Evolutionary conservation across 2,113 vertebrate species (phyloP), one percentile per base, ranked within the genome.

Genomic region (Lepus timidus): DNA sequence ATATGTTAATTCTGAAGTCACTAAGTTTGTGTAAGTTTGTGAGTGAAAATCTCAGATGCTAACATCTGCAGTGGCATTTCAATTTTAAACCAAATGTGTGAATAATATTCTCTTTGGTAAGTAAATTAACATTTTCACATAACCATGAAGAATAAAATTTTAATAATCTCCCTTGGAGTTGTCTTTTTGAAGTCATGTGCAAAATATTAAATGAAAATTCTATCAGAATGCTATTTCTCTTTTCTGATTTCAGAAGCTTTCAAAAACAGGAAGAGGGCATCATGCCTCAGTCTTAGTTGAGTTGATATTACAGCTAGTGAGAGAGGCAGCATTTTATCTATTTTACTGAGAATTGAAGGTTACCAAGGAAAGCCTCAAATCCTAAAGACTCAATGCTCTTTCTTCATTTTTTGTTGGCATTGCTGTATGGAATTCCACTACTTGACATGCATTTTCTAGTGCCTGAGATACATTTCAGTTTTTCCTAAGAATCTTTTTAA

Each of bases 101-200:
- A 76, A 62, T 85, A 95, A 94, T 92, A 95, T 92, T 95, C 88
- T 95, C 73, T 93, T 93, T 70, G 20, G 82, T 91, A 95, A 93
- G 65, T 93, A 75, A 95, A 95, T 94, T 96, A 96, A 85, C 88
- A 96, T 96, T 96, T 97, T 93, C 94, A 93, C 64, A 94, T 88
- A 95, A 92, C 61, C 73, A 78, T 91, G 74, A 94, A 86, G 83
- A 39, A 73, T 94, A 93, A 95, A 95, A 88, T 80, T 96, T 97
- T 95, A 95, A 95, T 96, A 88, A 95, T 88, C 51, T 96, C 36
- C 25, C n/a, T 80, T 88, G n/a, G 58, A 94, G 58, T 85, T 93
- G 49, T 95, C n/a, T 84, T 79, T 96, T 94, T 93, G 74, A 94
- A 97, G 61, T 68, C 85, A 88, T 83, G 39, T 91, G n/a, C 27